phyloP scores from a whole-genome alignment of 2,113 vertebrate species.

The Podocnemis expansa region DNA sequence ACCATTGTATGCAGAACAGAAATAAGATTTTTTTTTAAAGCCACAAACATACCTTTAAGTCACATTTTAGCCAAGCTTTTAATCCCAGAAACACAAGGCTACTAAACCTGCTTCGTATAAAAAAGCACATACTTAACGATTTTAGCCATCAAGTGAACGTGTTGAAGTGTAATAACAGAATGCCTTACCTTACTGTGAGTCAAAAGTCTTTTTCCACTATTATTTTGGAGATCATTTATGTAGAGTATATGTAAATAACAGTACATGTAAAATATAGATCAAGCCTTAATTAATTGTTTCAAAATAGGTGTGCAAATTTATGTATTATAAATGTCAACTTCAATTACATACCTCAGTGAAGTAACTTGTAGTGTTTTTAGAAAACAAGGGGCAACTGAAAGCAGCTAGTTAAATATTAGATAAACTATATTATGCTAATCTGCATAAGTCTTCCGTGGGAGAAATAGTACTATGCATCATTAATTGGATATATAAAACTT shows the following conservation, averaged over 20 bases:
- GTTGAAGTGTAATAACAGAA: background rate
- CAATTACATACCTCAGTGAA: background rate
- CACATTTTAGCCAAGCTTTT: background rate
- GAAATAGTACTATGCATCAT: fast-evolving
- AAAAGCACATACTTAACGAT: background rate
- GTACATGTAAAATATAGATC: background rate
- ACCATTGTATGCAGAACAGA: background rate
- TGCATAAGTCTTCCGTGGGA: background rate
- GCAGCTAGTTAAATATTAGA: background rate
- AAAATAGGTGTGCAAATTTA: background rate
- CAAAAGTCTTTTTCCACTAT: background rate
- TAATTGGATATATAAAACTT: background rate
- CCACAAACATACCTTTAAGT: background rate
- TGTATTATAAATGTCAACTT: background rate
- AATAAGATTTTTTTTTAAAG: too few relatives aligned
- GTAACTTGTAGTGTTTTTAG: background rate
- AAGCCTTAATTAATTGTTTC: background rate
- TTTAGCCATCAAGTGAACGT: background rate
- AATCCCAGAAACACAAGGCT: background rate
- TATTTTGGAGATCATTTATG: background rate
- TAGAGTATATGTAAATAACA: background rate
- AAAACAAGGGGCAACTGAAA: background rate
- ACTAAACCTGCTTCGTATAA: background rate
- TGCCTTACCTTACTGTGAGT: background rate
- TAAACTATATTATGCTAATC: background rate